Evolutionary conservation across 2,888 invertebrate species (phyloP).

Genomic region (Rambutsinella grinnellia): DNA sequence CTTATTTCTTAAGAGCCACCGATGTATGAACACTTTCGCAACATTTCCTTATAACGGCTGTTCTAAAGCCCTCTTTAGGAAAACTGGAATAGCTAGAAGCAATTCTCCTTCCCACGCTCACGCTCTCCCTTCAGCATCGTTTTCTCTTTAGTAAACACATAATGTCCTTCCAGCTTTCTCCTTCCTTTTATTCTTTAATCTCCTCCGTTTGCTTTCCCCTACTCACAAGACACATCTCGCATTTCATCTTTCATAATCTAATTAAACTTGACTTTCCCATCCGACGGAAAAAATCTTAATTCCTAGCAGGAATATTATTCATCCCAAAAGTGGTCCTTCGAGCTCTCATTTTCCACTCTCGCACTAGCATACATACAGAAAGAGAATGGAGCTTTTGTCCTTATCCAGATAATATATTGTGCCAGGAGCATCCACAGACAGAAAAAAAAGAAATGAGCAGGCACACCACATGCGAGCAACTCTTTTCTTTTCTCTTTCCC

Average conservation of each 20-base stretch:
- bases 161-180: constrained; percentile 9
- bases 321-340: constrained; percentile 35
- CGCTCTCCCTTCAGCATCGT: constrained; percentile 22
- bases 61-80: too few species aligned
- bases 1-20: too few species aligned
- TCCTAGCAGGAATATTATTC: constrained; percentile 52
- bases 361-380: too few species aligned
- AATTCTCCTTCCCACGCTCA: constrained; percentile 54
- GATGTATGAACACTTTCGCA: too few species aligned
- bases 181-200: constrained; percentile 33
- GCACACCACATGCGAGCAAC: constrained; percentile 11
- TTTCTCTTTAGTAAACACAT: constrained; percentile 37
- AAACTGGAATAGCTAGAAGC: too few species aligned
- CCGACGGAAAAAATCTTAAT: constrained; percentile 59
- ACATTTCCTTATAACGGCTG: too few species aligned
- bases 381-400: too few species aligned
- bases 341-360: constrained; percentile 12
- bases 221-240: constrained; percentile 51
- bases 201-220: constrained; percentile 33
- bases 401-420: constrained; percentile 4
- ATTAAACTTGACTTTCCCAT: constrained; percentile 60
- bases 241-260: constrained; percentile 61
- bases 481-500: constrained; percentile 13
- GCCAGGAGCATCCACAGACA: constrained; percentile 22
- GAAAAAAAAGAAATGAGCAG: background rate